A percentile compares a stretch with the other conserved stretches of the same genome.
Conservation (phyloP, 2,113 vertebrate species). For the Toxotes jaculatrix region DNA sequence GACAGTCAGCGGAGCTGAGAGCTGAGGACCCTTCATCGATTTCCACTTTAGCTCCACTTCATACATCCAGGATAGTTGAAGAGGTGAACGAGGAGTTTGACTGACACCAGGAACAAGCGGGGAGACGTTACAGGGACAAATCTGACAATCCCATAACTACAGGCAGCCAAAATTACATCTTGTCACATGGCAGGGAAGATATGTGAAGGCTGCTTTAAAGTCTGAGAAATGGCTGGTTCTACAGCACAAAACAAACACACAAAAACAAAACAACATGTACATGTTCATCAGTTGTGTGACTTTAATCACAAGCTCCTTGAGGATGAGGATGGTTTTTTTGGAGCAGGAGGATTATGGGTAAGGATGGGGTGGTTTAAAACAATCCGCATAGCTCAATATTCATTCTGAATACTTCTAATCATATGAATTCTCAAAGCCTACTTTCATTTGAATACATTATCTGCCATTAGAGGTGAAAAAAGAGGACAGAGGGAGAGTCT, state of each 20-base stretch:
- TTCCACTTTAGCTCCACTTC: conserved; percentile 58
- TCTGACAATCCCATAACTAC: neutral
- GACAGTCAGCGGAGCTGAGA: conserved; percentile 31
- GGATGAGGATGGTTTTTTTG: neutral
- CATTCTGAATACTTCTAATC: conserved; percentile 8
- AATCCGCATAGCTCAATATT: neutral
- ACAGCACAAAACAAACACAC: too few species aligned
- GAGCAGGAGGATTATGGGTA: conserved; percentile 5
- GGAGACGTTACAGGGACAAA: neutral
- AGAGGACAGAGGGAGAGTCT: neutral
- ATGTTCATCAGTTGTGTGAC: neutral
- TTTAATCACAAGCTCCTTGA: neutral
- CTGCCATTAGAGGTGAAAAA: conserved; percentile 14
- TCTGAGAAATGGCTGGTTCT: neutral
- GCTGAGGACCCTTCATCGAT: conserved; percentile 49
- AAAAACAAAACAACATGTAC: too few species aligned
- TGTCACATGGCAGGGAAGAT: neutral
- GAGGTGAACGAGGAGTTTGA: conserved; percentile 10
- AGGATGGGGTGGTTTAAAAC: conserved; percentile 14
- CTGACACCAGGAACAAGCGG: conserved; percentile 21
- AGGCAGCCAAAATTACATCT: neutral
- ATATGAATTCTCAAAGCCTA: conserved; percentile 11
- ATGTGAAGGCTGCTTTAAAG: neutral
- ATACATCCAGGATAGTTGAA: conserved; percentile 41
- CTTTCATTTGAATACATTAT: conserved; percentile 53